Conservation (phyloP, 2,888 invertebrate genomes). For the Itoplectis maculator region DNA sequence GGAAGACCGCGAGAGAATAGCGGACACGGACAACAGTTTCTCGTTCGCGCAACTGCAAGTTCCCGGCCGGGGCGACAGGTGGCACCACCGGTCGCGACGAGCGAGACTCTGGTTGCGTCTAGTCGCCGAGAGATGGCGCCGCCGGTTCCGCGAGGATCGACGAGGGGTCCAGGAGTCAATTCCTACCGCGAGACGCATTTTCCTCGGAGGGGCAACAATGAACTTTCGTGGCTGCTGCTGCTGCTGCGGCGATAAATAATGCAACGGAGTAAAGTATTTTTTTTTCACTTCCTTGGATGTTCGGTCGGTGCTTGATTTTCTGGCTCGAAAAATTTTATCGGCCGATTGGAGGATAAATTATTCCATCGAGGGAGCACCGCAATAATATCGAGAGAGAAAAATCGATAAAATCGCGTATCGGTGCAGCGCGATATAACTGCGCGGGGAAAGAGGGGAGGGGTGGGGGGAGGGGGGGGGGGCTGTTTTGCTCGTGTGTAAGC, state of each 20-base stretch:
- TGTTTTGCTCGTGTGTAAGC: neutral
- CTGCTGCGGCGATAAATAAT: too few species aligned
- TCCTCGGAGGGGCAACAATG: too few species aligned
- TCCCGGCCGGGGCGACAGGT: neutral
- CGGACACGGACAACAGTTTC: conserved; percentile 58
- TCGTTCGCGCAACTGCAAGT: conserved; percentile 27
- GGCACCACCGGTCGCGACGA: conserved; percentile 18
- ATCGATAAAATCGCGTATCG: conserved; percentile 38
- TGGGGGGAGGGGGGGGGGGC: neutral
- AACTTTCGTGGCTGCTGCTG: too few species aligned
- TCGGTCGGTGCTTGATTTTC: too few species aligned
- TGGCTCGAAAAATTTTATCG: neutral
- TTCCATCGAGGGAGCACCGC: neutral
- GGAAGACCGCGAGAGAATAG: conserved; percentile 53
- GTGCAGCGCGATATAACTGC: too few species aligned
- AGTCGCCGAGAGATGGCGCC: conserved; percentile 55
- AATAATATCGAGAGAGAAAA: conserved; percentile 15
- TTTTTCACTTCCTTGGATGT: too few species aligned
- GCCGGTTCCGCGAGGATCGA: conserved; percentile 31
- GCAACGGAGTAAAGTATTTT: too few species aligned
- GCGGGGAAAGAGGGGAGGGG: too few species aligned
- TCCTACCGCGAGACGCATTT: too few species aligned
- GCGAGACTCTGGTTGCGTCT: neutral
- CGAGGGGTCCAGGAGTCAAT: neutral
- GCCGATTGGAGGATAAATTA: neutral